phyloP scores from a whole-genome alignment of 2,797 vertebrate genomes.

The Ptychadena robeensis region DNA sequence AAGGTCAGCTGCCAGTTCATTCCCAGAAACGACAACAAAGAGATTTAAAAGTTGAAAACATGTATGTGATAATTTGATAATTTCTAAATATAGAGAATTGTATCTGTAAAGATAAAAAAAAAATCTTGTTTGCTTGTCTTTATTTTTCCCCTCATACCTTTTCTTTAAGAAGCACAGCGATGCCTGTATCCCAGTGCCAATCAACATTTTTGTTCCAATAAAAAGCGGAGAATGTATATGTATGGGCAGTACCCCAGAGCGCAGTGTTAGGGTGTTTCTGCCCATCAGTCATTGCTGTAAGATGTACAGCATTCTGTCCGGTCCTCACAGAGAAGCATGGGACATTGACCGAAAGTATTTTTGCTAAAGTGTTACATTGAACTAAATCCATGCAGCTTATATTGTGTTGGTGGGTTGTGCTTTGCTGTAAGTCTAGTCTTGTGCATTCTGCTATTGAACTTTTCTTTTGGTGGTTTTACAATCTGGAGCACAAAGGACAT shows the following conservation, averaged over 20 bases:
- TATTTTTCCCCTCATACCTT: neutral
- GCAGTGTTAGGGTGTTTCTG: conserved; percentile 18
- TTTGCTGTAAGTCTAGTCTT: neutral
- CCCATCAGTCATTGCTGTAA: neutral
- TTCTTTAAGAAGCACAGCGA: conserved; percentile 20
- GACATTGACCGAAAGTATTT: conserved; percentile 24
- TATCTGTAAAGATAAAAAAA: conserved; percentile 49
- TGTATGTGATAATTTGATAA: conserved; percentile 54
- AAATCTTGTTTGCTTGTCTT: conserved; percentile 19
- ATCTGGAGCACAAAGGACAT: neutral
- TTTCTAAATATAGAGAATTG: conserved; percentile 58
- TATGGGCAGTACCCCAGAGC: neutral
- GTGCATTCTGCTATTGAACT: neutral
- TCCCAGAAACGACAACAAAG: conserved; percentile 36
- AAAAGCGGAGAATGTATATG: neutral
- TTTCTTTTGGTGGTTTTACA: neutral
- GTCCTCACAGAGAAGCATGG: conserved; percentile 5
- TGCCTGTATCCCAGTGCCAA: conserved; percentile 34
- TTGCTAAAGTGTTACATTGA: conserved; percentile 25
- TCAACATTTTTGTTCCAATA: neutral
- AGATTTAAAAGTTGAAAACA: conserved; percentile 30
- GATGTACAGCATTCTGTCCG: neutral
- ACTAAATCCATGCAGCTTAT: conserved; percentile 6
- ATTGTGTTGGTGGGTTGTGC: conserved; percentile 13
- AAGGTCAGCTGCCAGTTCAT: conserved; percentile 35